Conservation (phyloP, 1,140 invertebrate genomes). For the Scaptomyza graminum region DNA sequence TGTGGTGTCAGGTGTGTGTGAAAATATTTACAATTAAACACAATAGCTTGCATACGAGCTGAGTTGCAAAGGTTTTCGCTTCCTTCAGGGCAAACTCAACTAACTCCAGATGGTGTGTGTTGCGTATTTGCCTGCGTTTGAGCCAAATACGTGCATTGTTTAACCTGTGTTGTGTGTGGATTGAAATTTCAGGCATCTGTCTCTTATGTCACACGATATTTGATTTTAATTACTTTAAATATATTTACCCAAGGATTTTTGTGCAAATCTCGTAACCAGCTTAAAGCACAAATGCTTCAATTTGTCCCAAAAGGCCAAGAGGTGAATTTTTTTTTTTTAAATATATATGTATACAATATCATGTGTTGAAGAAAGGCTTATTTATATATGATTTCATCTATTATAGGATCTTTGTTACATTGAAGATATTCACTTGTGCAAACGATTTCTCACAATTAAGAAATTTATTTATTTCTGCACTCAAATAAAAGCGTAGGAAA, state of each 20-base stretch:
- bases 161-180: constrained; percentile 5
- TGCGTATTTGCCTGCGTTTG: constrained; percentile 30
- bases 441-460: too few relatives aligned
- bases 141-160: constrained; percentile 4
- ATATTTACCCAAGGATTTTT: constrained; percentile 46
- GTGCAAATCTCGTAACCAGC: constrained; percentile 19
- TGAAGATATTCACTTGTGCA: too few relatives aligned
- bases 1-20: constrained; percentile 67
- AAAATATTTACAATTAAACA: constrained; percentile 80
- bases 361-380: too few relatives aligned
- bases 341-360: too few relatives aligned
- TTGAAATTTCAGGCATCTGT: constrained; percentile 33
- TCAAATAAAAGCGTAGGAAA: too few relatives aligned
- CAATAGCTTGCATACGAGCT: constrained; percentile 48
- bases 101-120: not conserved
- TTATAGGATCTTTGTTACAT: too few relatives aligned
- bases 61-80: constrained; percentile 18
- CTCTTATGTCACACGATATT: constrained; percentile 54
- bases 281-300: not conserved
- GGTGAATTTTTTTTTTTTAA: too few relatives aligned
- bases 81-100: constrained; percentile 19
- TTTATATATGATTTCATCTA: too few relatives aligned
- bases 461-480: too few relatives aligned
- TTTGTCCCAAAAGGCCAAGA: not conserved
- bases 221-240: constrained; percentile 68